Base-by-base conservation (phyloP, 2,888 invertebrate species). In the Macrophya alboannulata region DNA sequence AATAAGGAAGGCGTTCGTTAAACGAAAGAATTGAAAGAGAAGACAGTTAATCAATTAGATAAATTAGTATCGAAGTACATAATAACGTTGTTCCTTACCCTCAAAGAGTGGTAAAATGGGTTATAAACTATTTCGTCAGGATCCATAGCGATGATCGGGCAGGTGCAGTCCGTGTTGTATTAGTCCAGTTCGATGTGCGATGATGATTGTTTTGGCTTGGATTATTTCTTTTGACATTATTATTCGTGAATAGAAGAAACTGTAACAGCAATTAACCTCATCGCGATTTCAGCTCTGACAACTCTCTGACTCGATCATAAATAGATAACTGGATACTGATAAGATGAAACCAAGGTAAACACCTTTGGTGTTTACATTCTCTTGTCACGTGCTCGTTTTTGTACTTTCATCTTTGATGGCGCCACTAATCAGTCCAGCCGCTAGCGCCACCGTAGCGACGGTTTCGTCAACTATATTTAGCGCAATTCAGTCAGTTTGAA, bases 91-190 rank as follows among this genome's bases (percentile, higher is more conserved):
- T n/a, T 45, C 43, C 81, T 68, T 83, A 83, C 83, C 83, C 83
- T 68, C 9, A 83, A 51, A 4, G 31, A 45, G 48, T 83, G 83
- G 21, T 83, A 83, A 68, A 83, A 83, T 71, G 65, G 31, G 71
- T 83, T 83, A 21, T 83, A 83, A 31, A 71, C 48, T 68, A 83
- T 83, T 40, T 83, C 83, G 48, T 83, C 83, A 71, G 68, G 68
- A 83, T 83, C 83, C 83, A 83, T 83, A 8, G 43, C 59, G 1
- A 31, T 48, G 25, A 21, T 45, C 45, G 25, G 9, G 40, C 17
- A 4, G 40, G 5, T 25, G 62, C 62, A 37, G 68, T 68, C 2
- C 6, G 68, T 37, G 37, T 68, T 37, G 51, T 25, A 12, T n/a
- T 40, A 51, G 8, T 4, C 37, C 10, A 25, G 48, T 51, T 55